A percentile compares a stretch with the other conserved stretches of the same genome.
These are phyloP conservation scores for Polypedilum pembai DNA, from an alignment of 1,140 invertebrate species.

Conservation along the genomic window DNA sequence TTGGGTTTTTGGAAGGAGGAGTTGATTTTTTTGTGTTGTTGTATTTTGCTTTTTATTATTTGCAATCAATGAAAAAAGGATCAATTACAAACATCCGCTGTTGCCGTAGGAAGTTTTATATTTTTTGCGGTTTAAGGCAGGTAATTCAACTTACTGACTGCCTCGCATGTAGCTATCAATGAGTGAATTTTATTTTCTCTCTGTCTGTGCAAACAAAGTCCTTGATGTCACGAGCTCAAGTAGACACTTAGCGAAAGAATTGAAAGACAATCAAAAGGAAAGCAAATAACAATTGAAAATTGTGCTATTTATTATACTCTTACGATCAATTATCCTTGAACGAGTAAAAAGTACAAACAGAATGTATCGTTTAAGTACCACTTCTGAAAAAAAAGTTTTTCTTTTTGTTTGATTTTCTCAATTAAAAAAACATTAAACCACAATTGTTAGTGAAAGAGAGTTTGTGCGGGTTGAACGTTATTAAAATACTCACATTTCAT, in stretches of 20 bases:
- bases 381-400: neutral
- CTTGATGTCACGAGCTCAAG: slow-evolving; percentile 15
- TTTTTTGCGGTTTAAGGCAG: neutral
- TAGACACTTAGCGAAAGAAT: neutral
- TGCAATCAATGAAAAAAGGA: neutral
- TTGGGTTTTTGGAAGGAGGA: no score
- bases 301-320: neutral
- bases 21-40: no score
- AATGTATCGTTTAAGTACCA: neutral
- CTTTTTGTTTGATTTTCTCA: neutral
- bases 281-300: neutral
- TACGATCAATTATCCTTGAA: slow-evolving; percentile 6
- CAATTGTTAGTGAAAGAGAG: neutral
- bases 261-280: neutral
- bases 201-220: neutral
- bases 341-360: neutral
- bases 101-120: neutral
- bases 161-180: no score
- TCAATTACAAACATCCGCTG: slow-evolving; percentile 23
- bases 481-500: neutral
- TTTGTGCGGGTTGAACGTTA: neutral
- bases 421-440: neutral
- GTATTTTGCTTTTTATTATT: no score
- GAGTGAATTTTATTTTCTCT: no score
- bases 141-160: no score